A percentile compares a stretch with the other conserved stretches of the same genome.
phyloP scores from a whole-genome alignment of 2,797 vertebrate genomes.

The Taeniopygia guttata region DNA sequence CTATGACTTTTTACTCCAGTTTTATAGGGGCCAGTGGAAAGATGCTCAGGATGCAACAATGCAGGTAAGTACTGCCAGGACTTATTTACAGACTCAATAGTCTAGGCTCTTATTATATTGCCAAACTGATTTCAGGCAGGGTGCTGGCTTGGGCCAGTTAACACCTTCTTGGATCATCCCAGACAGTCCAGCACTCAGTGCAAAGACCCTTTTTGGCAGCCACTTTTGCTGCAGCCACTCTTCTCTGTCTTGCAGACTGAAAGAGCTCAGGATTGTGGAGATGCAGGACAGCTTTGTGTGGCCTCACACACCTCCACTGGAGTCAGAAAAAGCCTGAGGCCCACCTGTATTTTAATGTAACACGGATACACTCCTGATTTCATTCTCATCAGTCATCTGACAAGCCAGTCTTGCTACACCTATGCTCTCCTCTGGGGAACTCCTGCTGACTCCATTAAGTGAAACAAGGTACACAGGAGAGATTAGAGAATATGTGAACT shows the following conservation, averaged over 20 bases:
- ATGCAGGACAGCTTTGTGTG: neutral
- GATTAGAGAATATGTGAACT: neutral
- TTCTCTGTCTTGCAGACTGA: neutral
- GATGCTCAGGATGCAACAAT: neutral
- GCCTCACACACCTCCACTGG: neutral
- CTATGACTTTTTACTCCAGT: neutral
- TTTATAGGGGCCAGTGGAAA: neutral
- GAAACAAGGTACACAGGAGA: neutral
- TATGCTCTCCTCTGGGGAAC: neutral
- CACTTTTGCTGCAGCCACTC: neutral
- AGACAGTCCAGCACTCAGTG: neutral
- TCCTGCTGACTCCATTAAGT: neutral
- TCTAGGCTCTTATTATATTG: neutral
- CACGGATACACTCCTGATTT: neutral
- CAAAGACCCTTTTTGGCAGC: neutral
- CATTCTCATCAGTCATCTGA: neutral
- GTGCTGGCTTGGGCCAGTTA: neutral
- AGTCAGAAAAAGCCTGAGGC: neutral
- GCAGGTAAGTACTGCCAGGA: neutral
- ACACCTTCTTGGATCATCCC: neutral
- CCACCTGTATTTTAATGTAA: neutral
- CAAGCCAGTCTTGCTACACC: neutral
- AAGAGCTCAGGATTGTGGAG: neutral
- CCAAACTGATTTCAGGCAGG: neutral
- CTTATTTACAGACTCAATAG: neutral